Percentiles rank a stretch among this genome's conserved stretches.
Conservation (phyloP, 2,797 vertebrate species). For the Myiotriccus ornatus region DNA sequence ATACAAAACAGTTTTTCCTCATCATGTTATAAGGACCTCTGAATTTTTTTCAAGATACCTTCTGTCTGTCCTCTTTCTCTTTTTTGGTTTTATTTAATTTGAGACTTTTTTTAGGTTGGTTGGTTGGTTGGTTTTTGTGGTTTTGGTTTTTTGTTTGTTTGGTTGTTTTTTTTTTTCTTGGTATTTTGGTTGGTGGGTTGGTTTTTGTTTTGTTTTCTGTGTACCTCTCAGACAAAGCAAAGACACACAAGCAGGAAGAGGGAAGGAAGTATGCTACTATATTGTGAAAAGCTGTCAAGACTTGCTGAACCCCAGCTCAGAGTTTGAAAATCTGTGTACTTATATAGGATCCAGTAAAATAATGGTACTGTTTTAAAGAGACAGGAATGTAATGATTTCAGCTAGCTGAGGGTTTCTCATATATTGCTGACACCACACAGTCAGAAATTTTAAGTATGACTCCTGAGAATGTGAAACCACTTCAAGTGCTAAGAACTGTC, state of each 20-base stretch:
- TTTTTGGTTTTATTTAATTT: neutral
- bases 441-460: neutral
- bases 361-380: neutral
- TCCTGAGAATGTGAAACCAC: neutral
- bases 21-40: neutral
- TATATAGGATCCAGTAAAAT: neutral
- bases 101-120: neutral
- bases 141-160: too few species aligned
- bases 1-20: neutral
- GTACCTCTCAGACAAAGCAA: neutral
- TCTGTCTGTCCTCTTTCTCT: neutral
- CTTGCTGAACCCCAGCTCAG: neutral
- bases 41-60: neutral
- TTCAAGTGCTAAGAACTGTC: neutral
- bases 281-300: neutral
- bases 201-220: neutral
- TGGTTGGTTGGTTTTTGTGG: neutral
- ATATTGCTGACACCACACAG: neutral
- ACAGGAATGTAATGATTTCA: neutral
- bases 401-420: neutral
- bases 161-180: too few species aligned
- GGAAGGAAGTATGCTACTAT: neutral
- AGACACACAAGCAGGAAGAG: neutral
- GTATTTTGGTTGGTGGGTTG: neutral
- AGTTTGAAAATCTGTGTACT: neutral